Conservation (phyloP, 1,140 invertebrate species). For the Drosophila tristis region DNA sequence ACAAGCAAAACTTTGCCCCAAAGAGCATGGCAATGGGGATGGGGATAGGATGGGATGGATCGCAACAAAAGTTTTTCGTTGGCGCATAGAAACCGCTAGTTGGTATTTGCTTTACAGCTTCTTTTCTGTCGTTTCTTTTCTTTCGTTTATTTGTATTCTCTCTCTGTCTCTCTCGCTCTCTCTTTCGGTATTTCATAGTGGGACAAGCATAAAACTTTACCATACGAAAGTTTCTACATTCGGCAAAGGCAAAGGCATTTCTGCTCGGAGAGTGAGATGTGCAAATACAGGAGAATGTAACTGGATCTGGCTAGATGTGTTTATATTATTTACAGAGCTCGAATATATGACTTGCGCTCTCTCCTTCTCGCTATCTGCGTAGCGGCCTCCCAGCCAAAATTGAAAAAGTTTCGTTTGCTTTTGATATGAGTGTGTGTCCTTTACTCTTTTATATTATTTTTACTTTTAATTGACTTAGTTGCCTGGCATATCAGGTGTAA, state of each 20-base stretch:
- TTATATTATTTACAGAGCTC: conserved; percentile 60
- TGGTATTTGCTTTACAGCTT: conserved; percentile 52
- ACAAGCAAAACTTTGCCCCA: conserved; percentile 67
- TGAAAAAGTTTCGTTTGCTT: conserved; percentile 55
- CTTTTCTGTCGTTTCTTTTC: conserved; percentile 44
- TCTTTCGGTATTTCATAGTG: conserved; percentile 50
- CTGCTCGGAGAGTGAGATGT: conserved; percentile 16
- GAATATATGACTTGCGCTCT: conserved; percentile 66
- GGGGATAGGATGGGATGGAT: not conserved
- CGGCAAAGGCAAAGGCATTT: conserved; percentile 37
- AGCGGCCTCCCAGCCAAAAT: conserved; percentile 31
- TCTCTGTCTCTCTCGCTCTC: not conserved
- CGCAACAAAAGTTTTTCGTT: conserved; percentile 52
- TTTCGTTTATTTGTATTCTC: conserved; percentile 17
- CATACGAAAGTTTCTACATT: conserved; percentile 46
- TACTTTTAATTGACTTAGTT: conserved; percentile 48
- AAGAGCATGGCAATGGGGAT: not conserved
- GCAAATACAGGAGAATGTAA: conserved; percentile 43
- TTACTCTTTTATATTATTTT: conserved; percentile 3
- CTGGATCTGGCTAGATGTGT: conserved; percentile 45
- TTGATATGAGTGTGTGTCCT: conserved; percentile 2
- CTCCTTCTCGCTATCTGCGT: conserved; percentile 27
- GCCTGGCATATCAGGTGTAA: conserved; percentile 13
- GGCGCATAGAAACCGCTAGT: conserved; percentile 52
- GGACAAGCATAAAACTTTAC: conserved; percentile 39